These are phyloP conservation scores for Eulemur albifrons DNA, from an alignment of 2,797 vertebrate genomes.

Conservation along the genomic window DNA sequence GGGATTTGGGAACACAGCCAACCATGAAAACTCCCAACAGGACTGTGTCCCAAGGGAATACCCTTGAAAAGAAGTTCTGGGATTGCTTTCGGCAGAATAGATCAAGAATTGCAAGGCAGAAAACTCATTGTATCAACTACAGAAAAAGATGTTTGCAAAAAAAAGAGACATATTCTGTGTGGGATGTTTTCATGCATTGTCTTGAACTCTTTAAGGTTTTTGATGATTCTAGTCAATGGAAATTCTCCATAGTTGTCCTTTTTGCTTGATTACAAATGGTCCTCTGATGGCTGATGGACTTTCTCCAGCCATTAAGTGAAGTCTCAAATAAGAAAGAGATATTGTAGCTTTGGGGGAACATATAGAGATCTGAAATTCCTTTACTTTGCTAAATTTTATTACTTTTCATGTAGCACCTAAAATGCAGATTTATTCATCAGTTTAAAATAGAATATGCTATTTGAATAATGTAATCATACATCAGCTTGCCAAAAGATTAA, in stretches of 20 bases:
- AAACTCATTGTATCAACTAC: not conserved
- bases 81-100: not conserved
- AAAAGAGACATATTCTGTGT: not conserved
- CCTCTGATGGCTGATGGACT: not conserved
- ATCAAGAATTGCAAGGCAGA: not conserved
- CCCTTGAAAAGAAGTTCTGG: not conserved
- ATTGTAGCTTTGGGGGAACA: not conserved
- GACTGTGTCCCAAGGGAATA: not conserved
- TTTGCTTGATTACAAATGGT: not conserved
- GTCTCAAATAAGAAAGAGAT: conserved; percentile 16
- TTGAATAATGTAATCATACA: conserved; percentile 63
- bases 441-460: conserved; percentile 54
- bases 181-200: not conserved
- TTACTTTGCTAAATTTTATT: not conserved
- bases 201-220: not conserved
- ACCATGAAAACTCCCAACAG: not conserved
- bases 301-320: not conserved
- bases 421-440: conserved; percentile 52
- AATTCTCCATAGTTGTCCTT: not conserved
- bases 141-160: not conserved
- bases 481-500: conserved; percentile 46
- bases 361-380: not conserved
- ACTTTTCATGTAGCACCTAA: conserved; percentile 1
- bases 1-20: not conserved
- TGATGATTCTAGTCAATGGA: not conserved